Base-by-base conservation (phyloP, 2,797 vertebrate species). In the Parambassis ranga region DNA sequence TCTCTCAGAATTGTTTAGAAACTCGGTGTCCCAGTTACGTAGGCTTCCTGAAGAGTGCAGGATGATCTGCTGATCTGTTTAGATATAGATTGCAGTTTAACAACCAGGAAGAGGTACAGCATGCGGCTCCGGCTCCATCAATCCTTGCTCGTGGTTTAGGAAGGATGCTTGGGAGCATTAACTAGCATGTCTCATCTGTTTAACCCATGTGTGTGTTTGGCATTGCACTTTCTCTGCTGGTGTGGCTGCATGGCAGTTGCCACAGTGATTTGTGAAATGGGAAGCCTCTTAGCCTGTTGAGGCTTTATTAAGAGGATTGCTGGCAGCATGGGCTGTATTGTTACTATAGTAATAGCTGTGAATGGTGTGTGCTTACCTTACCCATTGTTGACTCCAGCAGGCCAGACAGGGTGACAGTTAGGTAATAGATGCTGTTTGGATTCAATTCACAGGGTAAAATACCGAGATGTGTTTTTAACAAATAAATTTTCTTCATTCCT, bases 311-410 rank as follows among this genome's bases (percentile, higher is more conserved):
- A 51, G 50, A 65, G 49, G 38, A 62, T 61, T 36, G 38, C 51
- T 51, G 71, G 62, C 75, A 46, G 33, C 18, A 19, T 49, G 63
- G 42, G 42, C 51, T 60, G 63, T 66, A 48, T 76, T 68, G 80
- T 82, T 85, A 55, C 72, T 69, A 71, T 73, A 62, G 81, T 16
- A 16, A 77, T 62, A 58, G 60, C 52, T 76, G 63, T 53, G 51
- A 72, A 14, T 56, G 32, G 32, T 46, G 66, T 74, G 47, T 42
- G 67, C 60, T 72, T 30, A 58, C 55, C 28, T 33, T 26, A 35
- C 23, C 39, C 20, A 31, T 30, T 67, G 50, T 70, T 59, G 39
- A 64, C 43, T 20, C 8, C 10, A 56, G 27, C 7, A 15, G 48
- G 71, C 79, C 70, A 60, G 20, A 28, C 22, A 26, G 70, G 50